Percentiles rank a stretch among this genome's conserved stretches.
Evolutionary conservation across 2,888 invertebrate genomes (phyloP).

Genomic region (Amblyteles armatorius): DNA sequence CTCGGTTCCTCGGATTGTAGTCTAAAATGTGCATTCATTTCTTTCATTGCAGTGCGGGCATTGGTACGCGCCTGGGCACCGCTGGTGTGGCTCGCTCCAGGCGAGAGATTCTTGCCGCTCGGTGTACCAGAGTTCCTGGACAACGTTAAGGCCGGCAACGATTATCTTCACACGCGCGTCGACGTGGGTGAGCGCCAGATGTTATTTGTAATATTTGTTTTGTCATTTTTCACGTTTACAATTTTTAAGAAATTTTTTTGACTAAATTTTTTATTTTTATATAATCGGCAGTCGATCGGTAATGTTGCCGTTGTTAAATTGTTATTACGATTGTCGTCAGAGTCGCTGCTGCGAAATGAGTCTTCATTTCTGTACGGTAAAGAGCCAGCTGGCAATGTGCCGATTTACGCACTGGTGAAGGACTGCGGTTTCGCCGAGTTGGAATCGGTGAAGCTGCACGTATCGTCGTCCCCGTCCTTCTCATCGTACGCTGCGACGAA

Average conservation of each 20-base stretch:
- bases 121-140: constrained; percentile 88
- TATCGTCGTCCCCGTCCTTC: constrained; percentile 30
- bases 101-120: constrained; percentile 88
- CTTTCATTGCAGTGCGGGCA: constrained; percentile 75
- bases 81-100: constrained; percentile 88
- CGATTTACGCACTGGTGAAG: constrained; percentile 87
- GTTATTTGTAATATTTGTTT: constrained; percentile 40
- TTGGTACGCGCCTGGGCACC: constrained; percentile 88
- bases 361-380: constrained; percentile 88
- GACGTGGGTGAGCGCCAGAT: constrained; percentile 75
- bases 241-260: too few species aligned
- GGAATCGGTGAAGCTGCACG: constrained; percentile 29
- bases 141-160: constrained; percentile 84
- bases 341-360: constrained; percentile 82
- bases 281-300: neutral
- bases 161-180: constrained; percentile 77
- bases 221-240: too few species aligned
- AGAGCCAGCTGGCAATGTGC: constrained; percentile 86
- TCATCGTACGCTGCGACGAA: constrained; percentile 31
- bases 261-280: neutral
- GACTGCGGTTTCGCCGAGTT: constrained; percentile 82
- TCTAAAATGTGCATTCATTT: neutral
- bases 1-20: neutral
- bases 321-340: constrained; percentile 76
- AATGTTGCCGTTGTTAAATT: neutral